A percentile compares a stretch with the other conserved stretches of the same genome.
These are phyloP conservation scores for Rotaria sp. DNA, from an alignment of 2,888 invertebrate species.

Conservation along the genomic window DNA sequence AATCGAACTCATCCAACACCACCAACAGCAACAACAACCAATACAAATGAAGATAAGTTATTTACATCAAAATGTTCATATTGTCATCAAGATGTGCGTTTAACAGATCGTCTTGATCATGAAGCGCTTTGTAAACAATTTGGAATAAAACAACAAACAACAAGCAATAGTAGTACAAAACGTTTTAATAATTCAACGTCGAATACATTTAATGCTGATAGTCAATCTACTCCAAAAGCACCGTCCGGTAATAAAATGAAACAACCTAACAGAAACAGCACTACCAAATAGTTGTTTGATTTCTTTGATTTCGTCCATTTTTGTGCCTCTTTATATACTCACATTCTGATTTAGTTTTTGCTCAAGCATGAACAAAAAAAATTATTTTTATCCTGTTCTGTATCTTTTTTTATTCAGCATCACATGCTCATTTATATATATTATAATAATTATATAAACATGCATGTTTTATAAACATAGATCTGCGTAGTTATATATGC, in stretches of 20 bases:
- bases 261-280: not conserved
- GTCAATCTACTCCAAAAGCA: not conserved
- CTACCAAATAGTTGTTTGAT: not conserved
- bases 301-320: not conserved
- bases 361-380: not conserved
- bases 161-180: not conserved
- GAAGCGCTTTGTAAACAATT: slow-evolving; percentile 12
- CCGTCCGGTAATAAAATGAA: not conserved
- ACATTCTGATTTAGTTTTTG: not conserved
- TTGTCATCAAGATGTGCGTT: slow-evolving; percentile 1
- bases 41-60: not conserved
- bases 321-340: not conserved
- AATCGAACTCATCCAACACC: not conserved
- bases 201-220: not conserved
- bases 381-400: not conserved
- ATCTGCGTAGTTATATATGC: not conserved
- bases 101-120: not conserved
- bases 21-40: not conserved
- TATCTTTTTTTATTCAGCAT: not conserved
- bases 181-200: not conserved
- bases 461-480: not conserved
- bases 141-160: not conserved
- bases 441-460: not conserved
- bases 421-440: not conserved
- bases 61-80: not conserved